Conservation (phyloP, 1,140 invertebrate genomes). For the Druon quercuslanigerum region DNA sequence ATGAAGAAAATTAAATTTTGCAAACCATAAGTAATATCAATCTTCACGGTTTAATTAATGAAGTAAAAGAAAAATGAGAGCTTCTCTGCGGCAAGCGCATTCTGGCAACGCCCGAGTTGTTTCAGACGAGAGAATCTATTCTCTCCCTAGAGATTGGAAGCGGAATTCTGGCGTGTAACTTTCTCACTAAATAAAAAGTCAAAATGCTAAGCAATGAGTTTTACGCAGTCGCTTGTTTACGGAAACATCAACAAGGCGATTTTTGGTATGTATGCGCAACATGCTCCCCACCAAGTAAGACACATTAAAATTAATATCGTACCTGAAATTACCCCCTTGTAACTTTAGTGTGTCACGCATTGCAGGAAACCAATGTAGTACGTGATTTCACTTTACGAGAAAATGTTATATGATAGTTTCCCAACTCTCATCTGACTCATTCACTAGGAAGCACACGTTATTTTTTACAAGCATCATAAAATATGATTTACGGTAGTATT, state of each 20-base stretch:
- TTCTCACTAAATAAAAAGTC: conserved; percentile 64
- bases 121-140: conserved; percentile 51
- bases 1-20: neutral
- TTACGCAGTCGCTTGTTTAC: conserved; percentile 52
- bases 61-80: neutral
- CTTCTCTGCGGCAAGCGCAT: neutral
- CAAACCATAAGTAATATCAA: neutral
- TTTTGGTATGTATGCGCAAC: conserved; percentile 40
- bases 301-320: conserved; percentile 50
- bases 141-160: conserved; percentile 41
- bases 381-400: neutral
- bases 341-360: neutral
- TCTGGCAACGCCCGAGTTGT: conserved; percentile 29
- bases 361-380: neutral
- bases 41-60: neutral
- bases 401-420: neutral
- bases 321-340: neutral
- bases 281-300: conserved; percentile 45
- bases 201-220: conserved; percentile 57
- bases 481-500: no score
- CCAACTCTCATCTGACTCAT: neutral
- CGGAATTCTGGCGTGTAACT: conserved; percentile 54
- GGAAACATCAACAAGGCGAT: conserved; percentile 51
- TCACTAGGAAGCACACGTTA: neutral
- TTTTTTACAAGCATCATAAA: neutral